Percentiles rank a stretch among this genome's conserved stretches.
These are phyloP conservation scores for Microplitis deprimator DNA, from an alignment of 2,888 invertebrate species.

Conservation along the genomic window DNA sequence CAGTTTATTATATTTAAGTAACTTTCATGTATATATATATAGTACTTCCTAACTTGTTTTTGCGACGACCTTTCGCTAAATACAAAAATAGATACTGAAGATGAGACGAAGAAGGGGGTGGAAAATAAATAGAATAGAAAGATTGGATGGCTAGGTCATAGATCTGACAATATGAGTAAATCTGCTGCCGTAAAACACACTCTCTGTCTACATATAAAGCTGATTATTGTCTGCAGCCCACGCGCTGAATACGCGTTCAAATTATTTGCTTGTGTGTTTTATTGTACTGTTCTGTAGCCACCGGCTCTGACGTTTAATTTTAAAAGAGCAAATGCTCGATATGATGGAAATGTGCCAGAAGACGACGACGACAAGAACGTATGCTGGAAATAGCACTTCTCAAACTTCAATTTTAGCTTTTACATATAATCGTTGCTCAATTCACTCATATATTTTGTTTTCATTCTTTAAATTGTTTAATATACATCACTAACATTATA, in stretches of 20 bases:
- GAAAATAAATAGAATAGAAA: constrained; percentile 33
- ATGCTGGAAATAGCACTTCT: constrained; percentile 48
- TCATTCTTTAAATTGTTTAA: background rate
- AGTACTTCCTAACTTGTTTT: background rate
- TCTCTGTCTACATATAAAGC: background rate
- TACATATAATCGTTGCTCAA: constrained; percentile 9
- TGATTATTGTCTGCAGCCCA: constrained; percentile 20
- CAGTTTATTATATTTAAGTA: background rate
- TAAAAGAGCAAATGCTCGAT: constrained; percentile 40
- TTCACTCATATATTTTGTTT: constrained; percentile 1
- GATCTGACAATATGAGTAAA: constrained; percentile 10
- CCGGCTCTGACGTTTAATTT: constrained; percentile 34
- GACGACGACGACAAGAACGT: constrained; percentile 36
- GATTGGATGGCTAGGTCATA: constrained; percentile 38
- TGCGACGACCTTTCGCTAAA: constrained; percentile 50
- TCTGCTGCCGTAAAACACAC: background rate
- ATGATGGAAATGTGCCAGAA: constrained; percentile 50
- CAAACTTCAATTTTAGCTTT: background rate
- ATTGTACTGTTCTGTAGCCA: constrained; percentile 12
- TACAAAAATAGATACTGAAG: constrained; percentile 50
- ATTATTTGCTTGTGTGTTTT: background rate
- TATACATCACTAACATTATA: background rate
- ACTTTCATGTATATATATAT: constrained; percentile 3
- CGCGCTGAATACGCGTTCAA: constrained; percentile 22
- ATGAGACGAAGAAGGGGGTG: constrained; percentile 25